phyloP scores from a whole-genome alignment of 2,113 vertebrate genomes.

The Leucopternis melanops region DNA sequence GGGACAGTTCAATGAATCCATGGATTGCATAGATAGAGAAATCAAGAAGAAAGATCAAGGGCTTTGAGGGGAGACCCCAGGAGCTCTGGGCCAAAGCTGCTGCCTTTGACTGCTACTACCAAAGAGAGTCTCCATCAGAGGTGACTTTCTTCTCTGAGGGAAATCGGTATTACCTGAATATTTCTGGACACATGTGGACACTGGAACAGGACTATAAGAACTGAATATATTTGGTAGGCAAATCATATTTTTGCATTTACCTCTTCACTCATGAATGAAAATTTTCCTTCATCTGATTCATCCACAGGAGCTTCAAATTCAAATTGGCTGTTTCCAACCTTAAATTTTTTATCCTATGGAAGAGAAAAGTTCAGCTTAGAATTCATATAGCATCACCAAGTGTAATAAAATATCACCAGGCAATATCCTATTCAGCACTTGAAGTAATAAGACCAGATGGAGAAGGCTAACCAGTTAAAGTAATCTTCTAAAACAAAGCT shows the following conservation, averaged over 20 bases:
- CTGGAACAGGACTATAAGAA: background rate
- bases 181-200: background rate
- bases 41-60: background rate
- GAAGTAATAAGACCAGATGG: background rate
- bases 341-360: constrained; percentile 35
- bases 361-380: constrained; percentile 35
- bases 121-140: background rate
- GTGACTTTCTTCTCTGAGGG: background rate
- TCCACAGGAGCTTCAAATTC: constrained; percentile 59
- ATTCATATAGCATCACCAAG: background rate
- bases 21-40: background rate
- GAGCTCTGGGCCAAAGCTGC: background rate
- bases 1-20: background rate
- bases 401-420: background rate
- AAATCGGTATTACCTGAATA: background rate
- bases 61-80: background rate
- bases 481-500: background rate
- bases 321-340: constrained; percentile 65
- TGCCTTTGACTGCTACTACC: background rate
- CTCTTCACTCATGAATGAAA: constrained; percentile 68
- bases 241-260: constrained; percentile 32
- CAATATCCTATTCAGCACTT: background rate
- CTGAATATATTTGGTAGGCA: background rate
- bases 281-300: constrained; percentile 21
- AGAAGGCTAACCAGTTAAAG: background rate